Conservation (phyloP, 2,113 vertebrate genomes). For the Eleginops maclovinus region DNA sequence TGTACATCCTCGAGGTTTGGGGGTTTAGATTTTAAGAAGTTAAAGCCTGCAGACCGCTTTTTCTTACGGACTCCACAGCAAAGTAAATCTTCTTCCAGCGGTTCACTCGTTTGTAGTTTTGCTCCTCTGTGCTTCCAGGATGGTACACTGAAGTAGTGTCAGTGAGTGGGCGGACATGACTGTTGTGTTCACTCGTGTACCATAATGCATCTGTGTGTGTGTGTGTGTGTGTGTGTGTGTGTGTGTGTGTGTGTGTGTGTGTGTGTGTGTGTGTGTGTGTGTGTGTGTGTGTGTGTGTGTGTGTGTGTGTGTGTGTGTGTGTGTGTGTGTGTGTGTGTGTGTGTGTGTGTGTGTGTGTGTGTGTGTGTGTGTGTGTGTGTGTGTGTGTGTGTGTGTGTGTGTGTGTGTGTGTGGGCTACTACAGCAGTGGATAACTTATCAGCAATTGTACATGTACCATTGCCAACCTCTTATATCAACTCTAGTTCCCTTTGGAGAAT, state of each 20-base stretch:
- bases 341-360: constrained; percentile 39
- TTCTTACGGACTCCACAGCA: constrained; percentile 64
- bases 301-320: constrained; percentile 17
- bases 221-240: neutral
- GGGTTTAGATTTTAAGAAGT: constrained; percentile 51
- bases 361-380: constrained; percentile 37
- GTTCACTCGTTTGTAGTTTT: constrained; percentile 68
- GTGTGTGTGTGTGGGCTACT: constrained; percentile 18
- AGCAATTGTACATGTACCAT: constrained; percentile 39
- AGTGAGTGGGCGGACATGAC: constrained; percentile 60
- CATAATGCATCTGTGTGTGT: constrained; percentile 21
- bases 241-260: neutral
- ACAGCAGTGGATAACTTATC: constrained; percentile 41
- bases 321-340: constrained; percentile 40
- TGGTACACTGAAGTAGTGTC: constrained; percentile 54
- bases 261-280: constrained; percentile 1
- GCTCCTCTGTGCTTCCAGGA: constrained; percentile 84
- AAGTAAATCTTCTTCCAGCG: constrained; percentile 78
- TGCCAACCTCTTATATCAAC: constrained; percentile 19
- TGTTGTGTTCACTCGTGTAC: constrained; percentile 56
- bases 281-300: neutral
- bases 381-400: constrained; percentile 40
- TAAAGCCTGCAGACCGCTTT: constrained; percentile 40
- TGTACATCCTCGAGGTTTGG: constrained; percentile 56
- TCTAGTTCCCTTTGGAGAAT: neutral